Evolutionary conservation across 2,888 invertebrate species (phyloP).

Genomic region (Cephalotes varians): DNA sequence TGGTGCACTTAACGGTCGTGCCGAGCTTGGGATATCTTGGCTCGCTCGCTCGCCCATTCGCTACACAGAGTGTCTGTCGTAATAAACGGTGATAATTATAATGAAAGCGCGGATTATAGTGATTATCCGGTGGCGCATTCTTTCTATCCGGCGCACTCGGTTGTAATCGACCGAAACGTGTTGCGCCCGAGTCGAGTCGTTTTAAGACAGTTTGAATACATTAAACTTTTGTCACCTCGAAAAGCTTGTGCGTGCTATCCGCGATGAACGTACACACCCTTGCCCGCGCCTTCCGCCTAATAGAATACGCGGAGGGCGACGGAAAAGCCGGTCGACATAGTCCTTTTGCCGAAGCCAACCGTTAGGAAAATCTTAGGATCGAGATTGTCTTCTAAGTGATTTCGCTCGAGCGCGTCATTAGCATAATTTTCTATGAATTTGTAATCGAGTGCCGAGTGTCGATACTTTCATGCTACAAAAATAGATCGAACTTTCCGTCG

Average conservation of each 20-base stretch:
- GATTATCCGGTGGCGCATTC: slow-evolving; percentile 73
- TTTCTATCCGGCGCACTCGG: slow-evolving; percentile 56
- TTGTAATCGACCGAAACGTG: slow-evolving; percentile 64
- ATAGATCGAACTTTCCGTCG: slow-evolving; percentile 28
- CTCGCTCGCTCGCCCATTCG: slow-evolving; percentile 42
- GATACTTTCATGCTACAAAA: slow-evolving; percentile 22
- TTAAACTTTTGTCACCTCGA: slow-evolving; percentile 76
- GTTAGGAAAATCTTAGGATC: neutral
- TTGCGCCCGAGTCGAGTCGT: slow-evolving; percentile 27
- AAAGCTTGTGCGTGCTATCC: slow-evolving; percentile 11
- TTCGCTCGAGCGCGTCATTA: slow-evolving; percentile 32
- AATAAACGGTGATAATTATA: slow-evolving; percentile 80
- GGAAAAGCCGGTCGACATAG: neutral
- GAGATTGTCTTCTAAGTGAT: slow-evolving; percentile 43
- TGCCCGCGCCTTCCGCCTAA: slow-evolving; percentile 12
- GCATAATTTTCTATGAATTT: slow-evolving; percentile 58
- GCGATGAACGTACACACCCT: slow-evolving; percentile 29
- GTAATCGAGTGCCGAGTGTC: slow-evolving; percentile 43
- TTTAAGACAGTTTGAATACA: slow-evolving; percentile 74
- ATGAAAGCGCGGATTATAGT: slow-evolving; percentile 80
- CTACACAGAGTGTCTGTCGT: slow-evolving; percentile 58
- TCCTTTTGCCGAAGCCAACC: neutral
- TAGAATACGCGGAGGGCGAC: slow-evolving; percentile 17
- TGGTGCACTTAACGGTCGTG: slow-evolving; percentile 65
- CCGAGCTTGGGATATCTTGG: slow-evolving; percentile 41